phyloP scores from a whole-genome alignment of 2,888 invertebrate genomes.

The Vanessa cardui region DNA sequence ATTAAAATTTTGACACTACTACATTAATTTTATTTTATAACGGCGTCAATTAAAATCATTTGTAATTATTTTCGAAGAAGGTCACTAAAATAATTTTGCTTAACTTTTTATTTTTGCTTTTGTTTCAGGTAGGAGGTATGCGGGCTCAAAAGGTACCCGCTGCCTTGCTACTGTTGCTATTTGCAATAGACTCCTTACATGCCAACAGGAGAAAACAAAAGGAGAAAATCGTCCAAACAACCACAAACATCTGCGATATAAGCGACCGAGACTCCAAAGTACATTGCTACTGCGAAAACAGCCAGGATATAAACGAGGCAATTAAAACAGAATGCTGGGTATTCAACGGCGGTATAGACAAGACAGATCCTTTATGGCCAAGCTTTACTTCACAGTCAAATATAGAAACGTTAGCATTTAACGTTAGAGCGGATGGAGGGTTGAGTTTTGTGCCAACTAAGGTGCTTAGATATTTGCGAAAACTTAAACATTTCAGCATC shows the following conservation, averaged over 20 bases:
- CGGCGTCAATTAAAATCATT: background rate
- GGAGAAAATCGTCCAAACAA: slow-evolving; percentile 61
- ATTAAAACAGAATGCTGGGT: slow-evolving; percentile 90
- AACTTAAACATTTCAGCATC: slow-evolving; percentile 86
- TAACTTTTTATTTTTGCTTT: slow-evolving; percentile 44
- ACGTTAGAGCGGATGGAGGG: slow-evolving; percentile 86
- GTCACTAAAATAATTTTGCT: background rate
- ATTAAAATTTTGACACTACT: slow-evolving; percentile 1
- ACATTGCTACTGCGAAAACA: slow-evolving; percentile 86
- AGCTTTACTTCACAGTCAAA: slow-evolving; percentile 88
- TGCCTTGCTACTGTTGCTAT: slow-evolving; percentile 78
- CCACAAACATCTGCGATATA: slow-evolving; percentile 82
- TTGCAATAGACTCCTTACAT: slow-evolving; percentile 74
- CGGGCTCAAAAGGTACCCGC: slow-evolving; percentile 78
- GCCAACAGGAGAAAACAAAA: slow-evolving; percentile 75
- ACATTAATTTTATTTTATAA: background rate
- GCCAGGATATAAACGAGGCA: slow-evolving; percentile 81
- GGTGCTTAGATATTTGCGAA: slow-evolving; percentile 85
- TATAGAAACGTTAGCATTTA: slow-evolving; percentile 86
- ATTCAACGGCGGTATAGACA: slow-evolving; percentile 86
- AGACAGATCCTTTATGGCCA: slow-evolving; percentile 87
- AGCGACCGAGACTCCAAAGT: slow-evolving; percentile 81
- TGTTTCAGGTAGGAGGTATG: slow-evolving; percentile 79
- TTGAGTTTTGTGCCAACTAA: slow-evolving; percentile 89
- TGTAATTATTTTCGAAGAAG: background rate